Percentiles rank a stretch among this genome's conserved stretches.
Conservation (phyloP, 2,113 vertebrate species). For the Callipepla squamata region DNA sequence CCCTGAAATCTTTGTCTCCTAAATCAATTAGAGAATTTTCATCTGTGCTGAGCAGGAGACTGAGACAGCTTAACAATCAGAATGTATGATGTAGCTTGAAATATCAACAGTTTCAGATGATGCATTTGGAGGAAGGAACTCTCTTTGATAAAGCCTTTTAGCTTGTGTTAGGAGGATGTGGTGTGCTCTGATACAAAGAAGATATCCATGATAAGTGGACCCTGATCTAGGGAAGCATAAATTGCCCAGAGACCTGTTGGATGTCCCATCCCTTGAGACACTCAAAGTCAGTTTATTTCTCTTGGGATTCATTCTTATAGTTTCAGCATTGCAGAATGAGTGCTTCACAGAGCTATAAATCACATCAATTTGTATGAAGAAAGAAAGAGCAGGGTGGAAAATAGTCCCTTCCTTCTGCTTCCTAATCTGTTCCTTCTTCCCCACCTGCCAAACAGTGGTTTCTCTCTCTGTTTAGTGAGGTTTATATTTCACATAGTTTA, state of each 20-base stretch:
- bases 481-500: neutral
- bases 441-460: neutral
- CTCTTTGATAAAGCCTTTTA: neutral
- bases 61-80: fast-evolving
- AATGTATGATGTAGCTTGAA: fast-evolving
- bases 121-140: neutral
- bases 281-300: neutral
- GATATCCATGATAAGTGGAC: too few relatives aligned
- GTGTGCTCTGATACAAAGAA: neutral
- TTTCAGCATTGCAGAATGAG: neutral
- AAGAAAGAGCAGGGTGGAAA: neutral
- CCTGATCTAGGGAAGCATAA: too few relatives aligned
- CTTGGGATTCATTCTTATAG: neutral
- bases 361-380: neutral
- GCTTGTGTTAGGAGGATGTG: neutral
- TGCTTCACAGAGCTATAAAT: slow-evolving; percentile 19
- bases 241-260: too few relatives aligned
- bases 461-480: neutral
- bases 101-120: neutral
- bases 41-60: neutral
- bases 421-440: neutral
- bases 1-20: neutral
- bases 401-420: neutral
- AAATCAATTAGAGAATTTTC: neutral
- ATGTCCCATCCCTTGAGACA: too few relatives aligned